Base-by-base conservation (phyloP, 1,140 invertebrate species). In the Trichonephila clavipes region DNA sequence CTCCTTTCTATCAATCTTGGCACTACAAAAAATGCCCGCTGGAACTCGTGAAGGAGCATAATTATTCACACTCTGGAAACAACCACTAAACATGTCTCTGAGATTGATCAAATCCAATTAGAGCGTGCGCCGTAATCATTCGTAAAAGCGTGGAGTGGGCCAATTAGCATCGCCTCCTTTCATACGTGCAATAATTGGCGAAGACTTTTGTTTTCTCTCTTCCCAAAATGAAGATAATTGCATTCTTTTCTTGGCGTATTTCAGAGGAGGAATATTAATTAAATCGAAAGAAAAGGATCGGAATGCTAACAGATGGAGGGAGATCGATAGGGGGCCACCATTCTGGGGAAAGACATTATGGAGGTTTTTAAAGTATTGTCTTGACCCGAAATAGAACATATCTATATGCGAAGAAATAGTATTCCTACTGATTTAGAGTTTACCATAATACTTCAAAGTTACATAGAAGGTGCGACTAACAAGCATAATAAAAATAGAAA, bases 21-120 rank as follows among this genome's bases (percentile, higher is more conserved):
- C 34, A 3, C 34, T 4, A 40, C 34, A 51, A 51, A 51, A 51
- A 51, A 51, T 12, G 0, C 8, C 10, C 51, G 51, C 51, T 51
- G 5, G 10, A 10, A 51, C 44, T 51, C 69, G 21, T 12, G 10
- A 18, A 3, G 6, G 72, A 40, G n/a, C 28, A 72, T 72, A 77
- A 77, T 77, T 34, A 40, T 77, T 77, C 34, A 77, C 72, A 40
- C 28, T 40, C 72, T 40, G 34, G 72, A 77, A 77, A 77, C 34
- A 77, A 77, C 28, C 28, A 77, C 28, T 28, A 77, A 77, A 77
- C 28, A 34, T 40, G 72, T 77, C 28, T 34, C 28, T 16, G 66
- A 77, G 72, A 77, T 77, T 40, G 72, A 77, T 77, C 72, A 19
- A 77, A 77, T 77, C 69, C 28, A 72, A 77, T 77, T 77, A 72